Conservation (phyloP, 1,140 invertebrate genomes). For the Magallana ariakensis region DNA sequence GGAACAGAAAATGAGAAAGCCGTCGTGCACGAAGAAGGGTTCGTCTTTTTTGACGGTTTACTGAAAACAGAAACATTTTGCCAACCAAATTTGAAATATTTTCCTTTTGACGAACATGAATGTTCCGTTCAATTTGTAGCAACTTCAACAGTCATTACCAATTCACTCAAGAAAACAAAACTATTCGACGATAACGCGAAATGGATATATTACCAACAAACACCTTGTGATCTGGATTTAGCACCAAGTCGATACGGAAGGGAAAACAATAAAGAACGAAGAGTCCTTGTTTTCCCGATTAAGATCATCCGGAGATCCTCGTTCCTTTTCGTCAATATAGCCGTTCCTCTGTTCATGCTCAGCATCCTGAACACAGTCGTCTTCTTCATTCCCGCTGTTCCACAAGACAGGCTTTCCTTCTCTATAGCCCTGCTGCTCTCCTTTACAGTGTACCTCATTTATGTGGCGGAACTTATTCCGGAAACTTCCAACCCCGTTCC, state of each 20-base stretch:
- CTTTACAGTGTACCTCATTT: slow-evolving; percentile 24
- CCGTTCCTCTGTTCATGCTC: not conserved
- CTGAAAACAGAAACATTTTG: not conserved
- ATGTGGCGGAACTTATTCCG: not conserved
- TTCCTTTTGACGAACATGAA: slow-evolving; percentile 18
- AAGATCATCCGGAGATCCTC: not conserved
- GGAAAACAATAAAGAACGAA: not conserved
- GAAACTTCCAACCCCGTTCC: not conserved
- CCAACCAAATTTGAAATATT: not conserved
- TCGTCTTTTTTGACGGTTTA: not conserved
- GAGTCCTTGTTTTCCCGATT: slow-evolving; percentile 3
- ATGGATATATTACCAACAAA: slow-evolving; percentile 3
- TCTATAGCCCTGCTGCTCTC: slow-evolving; percentile 14
- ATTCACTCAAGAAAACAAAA: not conserved
- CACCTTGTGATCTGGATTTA: not conserved
- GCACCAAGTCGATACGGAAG: not conserved
- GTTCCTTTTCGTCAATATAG: not conserved
- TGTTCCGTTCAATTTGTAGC: slow-evolving; percentile 13
- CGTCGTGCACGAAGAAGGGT: not conserved
- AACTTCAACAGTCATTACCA: not conserved
- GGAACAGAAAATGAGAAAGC: not conserved
- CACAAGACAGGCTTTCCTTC: not conserved
- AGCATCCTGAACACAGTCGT: not conserved
- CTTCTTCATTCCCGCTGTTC: not conserved
- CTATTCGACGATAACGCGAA: slow-evolving; percentile 1